Evolutionary conservation across 2,888 invertebrate genomes (phyloP).

Genomic region (Mesorhabditis spiculigera): DNA sequence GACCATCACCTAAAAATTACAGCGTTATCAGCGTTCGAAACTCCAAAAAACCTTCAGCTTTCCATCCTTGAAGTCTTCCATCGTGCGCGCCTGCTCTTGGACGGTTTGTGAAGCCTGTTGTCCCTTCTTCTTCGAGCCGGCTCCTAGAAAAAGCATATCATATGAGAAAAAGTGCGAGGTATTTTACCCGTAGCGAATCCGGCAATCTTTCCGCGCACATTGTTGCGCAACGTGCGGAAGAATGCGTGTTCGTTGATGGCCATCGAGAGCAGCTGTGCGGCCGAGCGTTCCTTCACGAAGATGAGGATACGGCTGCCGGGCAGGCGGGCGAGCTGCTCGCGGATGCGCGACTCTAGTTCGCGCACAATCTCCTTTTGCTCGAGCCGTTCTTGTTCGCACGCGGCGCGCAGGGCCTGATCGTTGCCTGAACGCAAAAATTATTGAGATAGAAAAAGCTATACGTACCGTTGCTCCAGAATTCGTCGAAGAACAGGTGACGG

Average conservation of each 20-base stretch:
- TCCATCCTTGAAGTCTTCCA: slow-evolving; percentile 36
- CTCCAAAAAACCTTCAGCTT: slow-evolving; percentile 16
- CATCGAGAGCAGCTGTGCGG: slow-evolving; percentile 14
- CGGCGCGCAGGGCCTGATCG: not conserved
- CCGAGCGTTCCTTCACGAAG: slow-evolving; percentile 26
- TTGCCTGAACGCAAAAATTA: not conserved
- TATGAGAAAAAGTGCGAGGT: no score
- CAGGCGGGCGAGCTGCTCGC: slow-evolving; percentile 16
- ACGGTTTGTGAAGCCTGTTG: slow-evolving; percentile 22
- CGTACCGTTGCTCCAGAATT: not conserved
- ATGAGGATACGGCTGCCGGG: slow-evolving; percentile 24
- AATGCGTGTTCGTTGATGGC: slow-evolving; percentile 11
- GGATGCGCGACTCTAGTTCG: not conserved
- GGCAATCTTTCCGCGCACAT: slow-evolving; percentile 1
- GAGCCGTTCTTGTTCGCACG: not conserved
- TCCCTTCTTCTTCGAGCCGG: slow-evolving; percentile 30
- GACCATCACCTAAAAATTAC: slow-evolving; percentile 33
- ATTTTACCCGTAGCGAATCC: slow-evolving; percentile 12
- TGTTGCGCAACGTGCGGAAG: not conserved
- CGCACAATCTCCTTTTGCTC: not conserved
- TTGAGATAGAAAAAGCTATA: not conserved
- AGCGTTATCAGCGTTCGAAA: not conserved
- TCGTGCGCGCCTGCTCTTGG: slow-evolving; percentile 21
- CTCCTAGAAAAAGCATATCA: slow-evolving; percentile 10
- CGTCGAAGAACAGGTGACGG: no score